phyloP scores from a whole-genome alignment of 2,888 invertebrate species.

The Tipula unca region DNA sequence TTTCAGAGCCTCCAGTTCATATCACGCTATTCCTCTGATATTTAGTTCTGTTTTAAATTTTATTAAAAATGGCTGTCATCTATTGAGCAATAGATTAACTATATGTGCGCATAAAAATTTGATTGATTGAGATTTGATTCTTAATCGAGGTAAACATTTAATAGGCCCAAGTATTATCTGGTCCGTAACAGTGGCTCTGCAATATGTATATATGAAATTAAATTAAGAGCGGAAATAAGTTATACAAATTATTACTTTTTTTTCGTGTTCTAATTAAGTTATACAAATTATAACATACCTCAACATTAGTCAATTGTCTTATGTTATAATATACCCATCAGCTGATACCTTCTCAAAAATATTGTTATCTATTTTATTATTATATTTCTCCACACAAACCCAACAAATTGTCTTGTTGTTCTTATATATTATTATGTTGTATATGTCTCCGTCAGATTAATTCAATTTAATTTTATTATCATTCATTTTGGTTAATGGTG shows the following conservation, averaged over 20 bases:
- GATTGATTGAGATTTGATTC: no score
- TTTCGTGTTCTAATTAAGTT: not conserved
- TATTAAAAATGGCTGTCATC: no score
- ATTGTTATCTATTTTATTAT: not conserved
- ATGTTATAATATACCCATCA: not conserved
- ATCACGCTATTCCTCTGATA: no score
- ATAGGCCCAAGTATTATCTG: no score
- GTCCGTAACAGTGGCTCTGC: no score
- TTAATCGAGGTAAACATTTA: no score
- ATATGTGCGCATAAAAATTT: no score
- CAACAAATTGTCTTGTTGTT: not conserved
- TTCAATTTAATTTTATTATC: conserved; percentile 8
- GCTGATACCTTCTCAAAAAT: not conserved
- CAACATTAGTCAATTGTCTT: not conserved
- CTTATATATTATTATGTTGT: not conserved
- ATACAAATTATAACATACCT: not conserved
- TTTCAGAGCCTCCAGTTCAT: no score
- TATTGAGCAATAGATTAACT: no score
- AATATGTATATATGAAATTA: not conserved
- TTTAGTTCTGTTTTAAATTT: no score
- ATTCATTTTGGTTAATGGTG: conserved; percentile 14
- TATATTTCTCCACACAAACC: not conserved
- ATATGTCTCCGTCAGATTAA: conserved; percentile 14
- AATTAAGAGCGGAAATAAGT: not conserved
- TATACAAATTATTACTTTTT: not conserved